phyloP scores from a whole-genome alignment of 2,113 vertebrate species.

The Amblyopsis rosae region DNA sequence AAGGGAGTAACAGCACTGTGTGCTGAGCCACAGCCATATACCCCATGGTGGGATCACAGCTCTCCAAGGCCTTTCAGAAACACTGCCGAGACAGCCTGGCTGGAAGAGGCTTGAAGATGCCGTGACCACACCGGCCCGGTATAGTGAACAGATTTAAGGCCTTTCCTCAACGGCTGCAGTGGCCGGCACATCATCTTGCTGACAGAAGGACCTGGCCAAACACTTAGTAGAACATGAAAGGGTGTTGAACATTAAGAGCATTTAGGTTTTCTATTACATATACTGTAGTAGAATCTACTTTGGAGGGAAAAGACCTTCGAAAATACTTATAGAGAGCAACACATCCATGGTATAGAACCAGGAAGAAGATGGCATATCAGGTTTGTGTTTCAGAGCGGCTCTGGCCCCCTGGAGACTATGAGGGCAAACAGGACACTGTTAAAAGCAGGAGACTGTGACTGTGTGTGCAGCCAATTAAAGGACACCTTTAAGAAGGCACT shows the following conservation, averaged over 20 bases:
- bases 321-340: background rate
- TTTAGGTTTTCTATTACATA: conserved; percentile 48
- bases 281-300: too few relatives aligned
- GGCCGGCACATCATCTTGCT: conserved; percentile 40
- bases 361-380: background rate
- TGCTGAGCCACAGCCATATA: conserved; percentile 57
- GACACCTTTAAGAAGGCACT: conserved; percentile 58
- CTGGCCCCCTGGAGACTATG: conserved; percentile 35
- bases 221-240: conserved; percentile 61
- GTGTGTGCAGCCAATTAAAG: conserved; percentile 70
- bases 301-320: background rate
- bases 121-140: conserved; percentile 30
- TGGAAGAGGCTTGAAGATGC: conserved; percentile 40
- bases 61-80: conserved; percentile 56
- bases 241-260: conserved; percentile 71
- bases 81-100: conserved; percentile 65
- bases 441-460: conserved; percentile 70
- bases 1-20: conserved; percentile 71
- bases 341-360: background rate
- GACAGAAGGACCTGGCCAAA: conserved; percentile 61
- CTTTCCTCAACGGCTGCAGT: conserved; percentile 20
- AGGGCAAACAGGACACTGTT: conserved; percentile 62
- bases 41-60: conserved; percentile 72
- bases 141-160: conserved; percentile 25
- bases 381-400: conserved; percentile 10